phyloP scores from a whole-genome alignment of 2,888 invertebrate genomes.

The Drosophila leonis region DNA sequence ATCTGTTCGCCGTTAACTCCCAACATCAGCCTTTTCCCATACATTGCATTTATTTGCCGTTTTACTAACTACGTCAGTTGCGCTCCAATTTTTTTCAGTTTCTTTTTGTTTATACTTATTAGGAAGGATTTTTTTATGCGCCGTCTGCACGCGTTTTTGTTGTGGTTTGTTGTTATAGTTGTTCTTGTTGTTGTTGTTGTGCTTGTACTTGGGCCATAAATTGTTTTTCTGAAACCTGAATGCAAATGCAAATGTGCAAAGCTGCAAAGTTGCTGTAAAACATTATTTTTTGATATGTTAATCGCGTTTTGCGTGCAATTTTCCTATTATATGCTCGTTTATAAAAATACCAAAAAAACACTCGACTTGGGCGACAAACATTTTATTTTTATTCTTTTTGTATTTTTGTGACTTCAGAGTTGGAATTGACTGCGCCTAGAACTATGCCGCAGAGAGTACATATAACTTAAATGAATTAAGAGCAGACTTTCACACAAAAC shows the following conservation, averaged over 20 bases:
- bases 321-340: slow-evolving; percentile 77
- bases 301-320: slow-evolving; percentile 77
- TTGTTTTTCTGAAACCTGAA: slow-evolving; percentile 62
- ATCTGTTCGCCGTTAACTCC: neutral
- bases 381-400: neutral
- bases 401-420: slow-evolving; percentile 18
- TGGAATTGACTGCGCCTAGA: slow-evolving; percentile 50
- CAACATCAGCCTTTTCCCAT: neutral
- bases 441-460: slow-evolving; percentile 52
- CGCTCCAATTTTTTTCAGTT: slow-evolving; percentile 29
- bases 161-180: slow-evolving; percentile 5
- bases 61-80: slow-evolving; percentile 58
- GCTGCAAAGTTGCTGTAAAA: slow-evolving; percentile 70
- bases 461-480: slow-evolving; percentile 50
- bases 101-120: slow-evolving; percentile 64
- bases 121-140: slow-evolving; percentile 69
- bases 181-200: slow-evolving; percentile 36
- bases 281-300: slow-evolving; percentile 77
- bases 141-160: slow-evolving; percentile 58
- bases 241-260: slow-evolving; percentile 52
- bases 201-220: slow-evolving; percentile 69
- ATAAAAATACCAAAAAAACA: slow-evolving; percentile 53
- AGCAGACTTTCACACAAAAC: slow-evolving; percentile 10
- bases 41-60: slow-evolving; percentile 33
- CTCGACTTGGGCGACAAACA: slow-evolving; percentile 10